phyloP scores from a whole-genome alignment of 2,113 vertebrate species.

The Malurus melanocephalus region DNA sequence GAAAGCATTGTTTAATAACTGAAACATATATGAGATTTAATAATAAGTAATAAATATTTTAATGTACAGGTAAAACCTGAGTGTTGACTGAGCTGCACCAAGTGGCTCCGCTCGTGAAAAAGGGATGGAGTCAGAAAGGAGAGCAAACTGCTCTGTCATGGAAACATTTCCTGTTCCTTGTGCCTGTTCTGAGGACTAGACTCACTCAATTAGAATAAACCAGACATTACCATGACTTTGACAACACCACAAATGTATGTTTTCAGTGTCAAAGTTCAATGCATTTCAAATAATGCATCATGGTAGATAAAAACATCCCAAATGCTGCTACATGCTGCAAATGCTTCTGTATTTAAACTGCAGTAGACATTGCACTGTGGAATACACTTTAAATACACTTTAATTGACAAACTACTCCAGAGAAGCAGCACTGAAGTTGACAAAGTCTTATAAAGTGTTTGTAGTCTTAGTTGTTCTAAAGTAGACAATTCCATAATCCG shows the following conservation, averaged over 20 bases:
- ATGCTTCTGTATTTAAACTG: neutral
- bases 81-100: neutral
- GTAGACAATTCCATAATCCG: neutral
- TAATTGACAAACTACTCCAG: neutral
- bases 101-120: neutral
- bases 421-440: fast-evolving
- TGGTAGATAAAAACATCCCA: neutral
- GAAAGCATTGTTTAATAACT: neutral
- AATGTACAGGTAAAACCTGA: neutral
- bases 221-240: neutral
- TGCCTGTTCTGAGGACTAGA: neutral
- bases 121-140: neutral
- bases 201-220: neutral
- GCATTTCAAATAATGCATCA: neutral
- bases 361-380: neutral
- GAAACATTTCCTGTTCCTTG: neutral
- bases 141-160: neutral
- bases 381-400: neutral
- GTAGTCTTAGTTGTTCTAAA: neutral
- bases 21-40: neutral
- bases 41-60: neutral
- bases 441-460: neutral
- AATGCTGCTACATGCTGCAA: neutral
- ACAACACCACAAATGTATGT: neutral
- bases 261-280: neutral